Base-by-base conservation (phyloP, 2,113 vertebrate species). In the Platysteira castanea region DNA sequence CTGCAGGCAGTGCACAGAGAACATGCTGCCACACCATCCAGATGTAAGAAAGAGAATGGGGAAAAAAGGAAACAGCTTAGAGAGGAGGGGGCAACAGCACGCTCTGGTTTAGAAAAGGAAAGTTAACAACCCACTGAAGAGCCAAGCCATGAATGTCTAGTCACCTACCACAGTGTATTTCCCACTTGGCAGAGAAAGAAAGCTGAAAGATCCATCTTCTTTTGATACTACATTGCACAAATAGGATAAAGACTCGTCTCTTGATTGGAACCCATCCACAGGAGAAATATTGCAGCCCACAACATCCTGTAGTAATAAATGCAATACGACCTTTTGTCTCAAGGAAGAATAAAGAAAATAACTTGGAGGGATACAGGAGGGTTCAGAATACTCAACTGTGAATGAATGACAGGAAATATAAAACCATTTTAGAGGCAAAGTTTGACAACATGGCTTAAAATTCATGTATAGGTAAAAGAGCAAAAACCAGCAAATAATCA, bases 191-290 rank as follows among this genome's bases (percentile, higher is more conserved):
- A 99, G 97, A 15, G 99, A 99, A 53, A 97, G 97, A 93, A 99
- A 99, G 74, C 97, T 97, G 93, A 99, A 99, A 4, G 98, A 98
- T 52, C 99, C 99, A 7, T 99, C 99, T 50, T 99, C 99, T 69
- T 96, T 98, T 50, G 99, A 99, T 57, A 99, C 97, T 5, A 98
- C 98, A 23, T 98, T 98, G 97, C 99, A 99, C 94, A 99, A 95
- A 89, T 99, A 99, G 52, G 96, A 83, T 21, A 99, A 97, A 11
- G 98, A 97, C 57, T 98, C 96, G 13, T 99, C 99, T 35, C 94
- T 98, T 24, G 96, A 92, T 28, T 99, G 98, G 31, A 99, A 99
- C 14, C 99, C 99, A 7, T 99, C 98, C 81, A 99, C 98, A 1
- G 99, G 99, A 30, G 98, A 97, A 69, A 92, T 70, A 95, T 87